phyloP scores from a whole-genome alignment of 2,113 vertebrate genomes.

The Pao palembangensis region DNA sequence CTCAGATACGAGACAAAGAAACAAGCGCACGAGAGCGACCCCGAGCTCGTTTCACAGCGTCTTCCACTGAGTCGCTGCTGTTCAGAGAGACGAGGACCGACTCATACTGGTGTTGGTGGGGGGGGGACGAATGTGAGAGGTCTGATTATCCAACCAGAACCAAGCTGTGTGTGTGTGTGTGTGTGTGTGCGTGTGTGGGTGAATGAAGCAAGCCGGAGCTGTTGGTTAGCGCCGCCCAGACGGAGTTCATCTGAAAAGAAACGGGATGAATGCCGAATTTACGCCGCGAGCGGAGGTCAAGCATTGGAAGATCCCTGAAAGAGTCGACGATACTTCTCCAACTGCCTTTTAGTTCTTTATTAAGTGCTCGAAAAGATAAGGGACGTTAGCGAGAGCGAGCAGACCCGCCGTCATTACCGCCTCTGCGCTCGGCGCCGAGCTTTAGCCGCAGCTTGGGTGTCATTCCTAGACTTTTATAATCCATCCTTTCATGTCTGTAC shows the following conservation, averaged over 20 bases:
- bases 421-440: too few species aligned
- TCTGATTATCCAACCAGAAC: constrained; percentile 21
- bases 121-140: constrained; percentile 11
- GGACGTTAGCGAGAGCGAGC: too few species aligned
- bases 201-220: constrained; percentile 22
- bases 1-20: too few species aligned
- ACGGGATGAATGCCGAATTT: constrained; percentile 3
- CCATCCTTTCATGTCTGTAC: too few species aligned
- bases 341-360: neutral
- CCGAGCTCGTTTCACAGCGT: too few species aligned
- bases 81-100: constrained; percentile 14
- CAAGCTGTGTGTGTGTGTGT: neutral
- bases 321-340: neutral
- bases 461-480: too few species aligned
- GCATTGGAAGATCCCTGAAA: neutral
- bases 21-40: too few species aligned
- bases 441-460: too few species aligned
- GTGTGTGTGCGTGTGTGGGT: neutral
- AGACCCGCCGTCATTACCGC: too few species aligned
- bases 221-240: constrained; percentile 5
- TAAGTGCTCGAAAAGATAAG: too few species aligned
- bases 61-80: neutral
- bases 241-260: neutral
- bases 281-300: neutral
- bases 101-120: neutral